Base-by-base conservation (phyloP, 2,888 invertebrate genomes). In the Hipparchia sbordonii region DNA sequence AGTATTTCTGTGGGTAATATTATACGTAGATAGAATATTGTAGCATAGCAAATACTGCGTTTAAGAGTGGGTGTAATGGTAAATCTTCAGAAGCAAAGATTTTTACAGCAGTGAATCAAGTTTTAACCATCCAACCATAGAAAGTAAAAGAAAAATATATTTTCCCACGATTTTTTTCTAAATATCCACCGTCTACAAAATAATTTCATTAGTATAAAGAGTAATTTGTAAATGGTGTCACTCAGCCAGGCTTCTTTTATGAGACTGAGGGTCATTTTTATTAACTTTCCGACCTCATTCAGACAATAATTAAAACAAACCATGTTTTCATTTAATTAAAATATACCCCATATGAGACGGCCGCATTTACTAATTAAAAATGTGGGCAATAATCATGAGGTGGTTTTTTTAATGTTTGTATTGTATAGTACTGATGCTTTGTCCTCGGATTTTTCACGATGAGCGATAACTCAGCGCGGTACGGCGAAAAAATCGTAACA, bases 331-430 rank as follows among this genome's bases (percentile, higher is more conserved):
- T 52, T 51, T 52, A 65, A 51, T 52, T 65, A 65, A 65, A 65
- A 39, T 65, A 52, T 65, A 52, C 52, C 51, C 33, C 12, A 23
- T 23, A 23, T 23, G 33, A 65, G 52, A 65, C 33, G 51, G 12
- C 51, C 65, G 51, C 65, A 65, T 65, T 65, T 52, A 33, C 65
- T 65, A 65, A 65, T 65, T 65, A 52, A 65, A 51, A 63, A 63
- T 48, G 63, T 63, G 63, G 48, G 48, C 23, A 9, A 23, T 63
- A 63, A 33, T 63, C 63, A 51, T 63, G 51, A 23, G 6, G 23
- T 51, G 63, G 46, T 51, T 51, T 51, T 51, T 63, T 39, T 39
- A 60, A 60, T 39, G 59, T 57, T 33, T 13, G 23, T 23, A 23
- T 23, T 23, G 23, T 23, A 13, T 59, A 33, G 6, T 13, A 13